Conservation (phyloP, 2,113 vertebrate genomes). For the Riparia riparia region DNA sequence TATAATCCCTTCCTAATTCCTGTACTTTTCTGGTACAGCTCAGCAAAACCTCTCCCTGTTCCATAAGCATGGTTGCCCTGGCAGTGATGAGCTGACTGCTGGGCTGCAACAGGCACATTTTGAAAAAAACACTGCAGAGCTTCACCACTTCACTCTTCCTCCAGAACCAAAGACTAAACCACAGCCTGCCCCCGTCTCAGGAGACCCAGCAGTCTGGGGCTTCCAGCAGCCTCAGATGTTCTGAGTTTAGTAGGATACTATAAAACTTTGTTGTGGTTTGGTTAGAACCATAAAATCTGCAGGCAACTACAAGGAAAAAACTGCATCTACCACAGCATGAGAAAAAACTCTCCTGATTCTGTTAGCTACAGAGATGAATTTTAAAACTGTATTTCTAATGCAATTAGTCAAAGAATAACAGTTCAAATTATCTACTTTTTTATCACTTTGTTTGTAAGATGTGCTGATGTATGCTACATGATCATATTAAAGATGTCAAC, state of each 20-base stretch:
- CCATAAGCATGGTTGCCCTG: fast-evolving
- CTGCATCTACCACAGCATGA: background rate
- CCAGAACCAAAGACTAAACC: background rate
- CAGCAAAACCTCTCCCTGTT: background rate
- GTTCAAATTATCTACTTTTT: background rate
- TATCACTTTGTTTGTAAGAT: background rate
- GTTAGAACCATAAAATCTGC: background rate
- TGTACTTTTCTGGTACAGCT: background rate
- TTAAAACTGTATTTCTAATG: background rate
- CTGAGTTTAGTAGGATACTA: background rate
- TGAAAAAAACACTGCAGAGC: background rate
- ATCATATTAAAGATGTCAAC: background rate
- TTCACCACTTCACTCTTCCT: fast-evolving
- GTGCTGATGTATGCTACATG: background rate
- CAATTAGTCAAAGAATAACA: background rate
- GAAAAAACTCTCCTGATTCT: background rate
- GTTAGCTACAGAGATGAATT: background rate
- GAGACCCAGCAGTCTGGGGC: background rate
- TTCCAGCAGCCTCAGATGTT: background rate
- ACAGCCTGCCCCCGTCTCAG: background rate
- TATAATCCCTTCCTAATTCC: background rate
- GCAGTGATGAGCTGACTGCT: background rate
- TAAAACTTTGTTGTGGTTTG: background rate
- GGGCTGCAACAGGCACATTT: background rate
- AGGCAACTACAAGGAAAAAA: background rate